These are phyloP conservation scores for Sminthurides bifidus DNA, from an alignment of 1,140 invertebrate species.

Conservation along the genomic window DNA sequence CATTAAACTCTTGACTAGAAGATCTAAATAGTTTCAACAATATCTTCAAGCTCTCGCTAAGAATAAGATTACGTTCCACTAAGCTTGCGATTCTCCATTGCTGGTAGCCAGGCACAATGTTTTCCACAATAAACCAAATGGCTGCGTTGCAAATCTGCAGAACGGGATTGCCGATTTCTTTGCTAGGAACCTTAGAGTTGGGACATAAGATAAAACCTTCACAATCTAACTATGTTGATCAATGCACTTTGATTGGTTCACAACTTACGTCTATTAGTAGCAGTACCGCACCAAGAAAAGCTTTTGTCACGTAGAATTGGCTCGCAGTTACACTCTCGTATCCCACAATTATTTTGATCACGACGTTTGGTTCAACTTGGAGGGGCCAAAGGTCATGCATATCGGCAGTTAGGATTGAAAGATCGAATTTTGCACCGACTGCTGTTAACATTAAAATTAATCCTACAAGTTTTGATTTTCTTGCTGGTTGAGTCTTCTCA, in stretches of 20 bases:
- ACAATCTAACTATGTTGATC: too few relatives aligned
- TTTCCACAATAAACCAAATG: constrained; percentile 21
- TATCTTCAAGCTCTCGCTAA: constrained; percentile 11
- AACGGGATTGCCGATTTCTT: neutral
- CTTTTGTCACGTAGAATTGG: constrained; percentile 2
- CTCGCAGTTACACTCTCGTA: constrained; percentile 17
- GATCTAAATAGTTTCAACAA: constrained; percentile 4
- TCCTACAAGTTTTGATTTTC: neutral
- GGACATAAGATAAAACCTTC: neutral
- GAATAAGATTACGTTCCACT: constrained; percentile 4
- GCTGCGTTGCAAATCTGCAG: neutral
- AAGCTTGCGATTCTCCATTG: constrained; percentile 10
- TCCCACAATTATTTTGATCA: constrained; percentile 12
- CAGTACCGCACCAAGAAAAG: constrained; percentile 11
- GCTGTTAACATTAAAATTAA: constrained; percentile 1
- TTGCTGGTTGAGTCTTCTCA: neutral
- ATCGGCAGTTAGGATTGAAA: neutral
- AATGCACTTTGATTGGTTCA: too few relatives aligned
- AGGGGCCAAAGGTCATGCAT: constrained; percentile 11
- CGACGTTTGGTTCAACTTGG: neutral
- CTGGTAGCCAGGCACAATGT: constrained; percentile 13
- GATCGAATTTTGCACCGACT: constrained; percentile 7
- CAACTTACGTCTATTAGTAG: constrained; percentile 10
- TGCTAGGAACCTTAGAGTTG: neutral
- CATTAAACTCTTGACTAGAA: neutral